Evolutionary conservation across 1,140 invertebrate genomes (phyloP).

Genomic region (Chionoecetes opilio): DNA sequence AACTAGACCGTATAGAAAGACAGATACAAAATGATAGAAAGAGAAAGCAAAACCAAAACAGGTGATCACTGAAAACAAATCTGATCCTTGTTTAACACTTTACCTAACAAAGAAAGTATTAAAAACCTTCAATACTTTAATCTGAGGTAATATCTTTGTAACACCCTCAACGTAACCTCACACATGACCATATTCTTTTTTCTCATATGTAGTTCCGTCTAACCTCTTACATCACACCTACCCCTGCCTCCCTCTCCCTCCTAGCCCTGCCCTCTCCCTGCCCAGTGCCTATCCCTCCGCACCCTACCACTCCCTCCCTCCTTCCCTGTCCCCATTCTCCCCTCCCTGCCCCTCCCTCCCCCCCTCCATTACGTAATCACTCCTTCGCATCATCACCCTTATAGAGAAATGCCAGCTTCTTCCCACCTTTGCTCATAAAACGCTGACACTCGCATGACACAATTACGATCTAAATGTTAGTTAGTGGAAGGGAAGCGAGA

Average conservation of each 20-base stretch:
- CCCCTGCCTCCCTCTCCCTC: no score
- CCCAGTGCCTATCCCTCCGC: neutral
- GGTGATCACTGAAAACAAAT: no score
- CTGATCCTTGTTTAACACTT: no score
- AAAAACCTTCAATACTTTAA: no score
- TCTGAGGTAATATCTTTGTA: no score
- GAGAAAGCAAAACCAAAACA: no score
- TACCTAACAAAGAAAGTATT: no score
- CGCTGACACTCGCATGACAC: neutral
- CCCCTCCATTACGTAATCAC: neutral
- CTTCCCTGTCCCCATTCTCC: neutral
- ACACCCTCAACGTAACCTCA: no score
- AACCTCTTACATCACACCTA: neutral
- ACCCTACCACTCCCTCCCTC: neutral
- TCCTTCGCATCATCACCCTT: neutral
- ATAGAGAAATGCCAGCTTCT: neutral
- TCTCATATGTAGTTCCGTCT: neutral
- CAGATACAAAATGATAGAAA: no score
- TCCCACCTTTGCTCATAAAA: neutral
- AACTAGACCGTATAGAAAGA: no score
- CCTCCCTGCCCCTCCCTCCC: neutral
- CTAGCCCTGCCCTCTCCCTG: neutral
- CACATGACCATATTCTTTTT: neutral
- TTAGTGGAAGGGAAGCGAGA: neutral
- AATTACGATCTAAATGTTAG: neutral